A percentile compares a stretch with the other conserved stretches of the same genome.
These are phyloP conservation scores for Gymnopithys bicolor DNA, from an alignment of 2,797 vertebrate genomes.

Conservation along the genomic window DNA sequence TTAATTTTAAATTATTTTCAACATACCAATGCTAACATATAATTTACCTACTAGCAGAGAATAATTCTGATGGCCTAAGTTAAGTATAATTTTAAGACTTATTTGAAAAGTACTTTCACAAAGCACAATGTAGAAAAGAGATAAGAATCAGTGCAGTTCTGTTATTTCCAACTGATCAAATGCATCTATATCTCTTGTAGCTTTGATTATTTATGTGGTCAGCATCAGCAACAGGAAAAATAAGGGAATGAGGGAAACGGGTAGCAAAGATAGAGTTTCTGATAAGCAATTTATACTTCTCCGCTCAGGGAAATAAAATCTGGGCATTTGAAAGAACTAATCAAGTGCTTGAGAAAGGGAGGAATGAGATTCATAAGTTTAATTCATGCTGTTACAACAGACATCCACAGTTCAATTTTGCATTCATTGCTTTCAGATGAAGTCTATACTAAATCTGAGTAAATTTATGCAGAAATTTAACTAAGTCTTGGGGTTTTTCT, in stretches of 20 bases:
- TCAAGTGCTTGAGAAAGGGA: slow-evolving; percentile 12
- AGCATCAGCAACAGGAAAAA: not conserved
- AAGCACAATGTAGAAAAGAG: not conserved
- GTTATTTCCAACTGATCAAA: not conserved
- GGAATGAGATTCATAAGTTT: not conserved
- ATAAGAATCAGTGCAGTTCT: not conserved
- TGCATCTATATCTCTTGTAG: not conserved
- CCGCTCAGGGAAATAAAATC: not conserved
- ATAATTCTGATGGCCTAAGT: not conserved
- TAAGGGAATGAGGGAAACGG: not conserved
- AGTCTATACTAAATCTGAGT: not conserved
- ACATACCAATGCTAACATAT: not conserved
- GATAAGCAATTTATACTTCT: slow-evolving; percentile 15
- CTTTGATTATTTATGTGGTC: not conserved
- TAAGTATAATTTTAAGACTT: not conserved
- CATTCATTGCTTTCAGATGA: slow-evolving; percentile 18
- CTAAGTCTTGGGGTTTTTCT: not conserved
- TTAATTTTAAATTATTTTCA: not conserved
- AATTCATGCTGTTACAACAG: slow-evolving; percentile 8
- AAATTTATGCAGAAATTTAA: slow-evolving; percentile 23
- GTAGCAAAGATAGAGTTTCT: not conserved
- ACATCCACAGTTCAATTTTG: not conserved
- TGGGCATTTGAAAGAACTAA: slow-evolving; percentile 24
- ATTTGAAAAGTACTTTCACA: not conserved
- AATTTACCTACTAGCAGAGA: not conserved